A percentile compares a stretch with the other conserved stretches of the same genome.
Evolutionary conservation across 2,888 invertebrate species (phyloP).

Genomic region (Deilephila porcellus): DNA sequence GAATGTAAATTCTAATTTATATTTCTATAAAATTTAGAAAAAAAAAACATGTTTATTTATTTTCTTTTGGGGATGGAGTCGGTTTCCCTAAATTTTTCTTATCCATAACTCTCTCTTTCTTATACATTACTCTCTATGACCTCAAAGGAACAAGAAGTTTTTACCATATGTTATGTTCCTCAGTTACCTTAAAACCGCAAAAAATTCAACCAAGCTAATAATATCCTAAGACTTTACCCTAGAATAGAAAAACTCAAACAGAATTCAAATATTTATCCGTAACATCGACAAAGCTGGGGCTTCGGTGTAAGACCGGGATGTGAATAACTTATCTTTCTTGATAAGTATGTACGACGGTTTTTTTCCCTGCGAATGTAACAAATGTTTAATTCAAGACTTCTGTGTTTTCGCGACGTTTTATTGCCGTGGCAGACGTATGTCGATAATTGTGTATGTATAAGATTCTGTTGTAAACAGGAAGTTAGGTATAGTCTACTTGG

Average conservation of each 20-base stretch:
- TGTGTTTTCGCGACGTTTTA: neutral
- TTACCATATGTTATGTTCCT: neutral
- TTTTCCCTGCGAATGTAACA: neutral
- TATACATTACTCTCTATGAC: too few species aligned
- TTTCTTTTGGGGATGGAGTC: too few species aligned
- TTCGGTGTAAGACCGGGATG: conserved; percentile 1
- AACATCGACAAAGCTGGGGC: neutral
- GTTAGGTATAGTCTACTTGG: too few species aligned
- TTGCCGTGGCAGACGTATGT: neutral
- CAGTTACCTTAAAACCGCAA: neutral
- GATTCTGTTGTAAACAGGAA: too few species aligned
- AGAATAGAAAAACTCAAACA: conserved; percentile 14
- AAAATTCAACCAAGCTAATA: neutral
- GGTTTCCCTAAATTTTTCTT: too few species aligned
- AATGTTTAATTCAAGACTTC: conserved; percentile 24
- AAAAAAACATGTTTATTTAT: too few species aligned
- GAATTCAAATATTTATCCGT: conserved; percentile 25
- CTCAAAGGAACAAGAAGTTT: too few species aligned
- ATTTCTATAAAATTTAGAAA: too few species aligned
- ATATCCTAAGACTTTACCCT: neutral
- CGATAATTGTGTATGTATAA: neutral
- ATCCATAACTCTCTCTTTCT: too few species aligned
- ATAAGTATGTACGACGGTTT: conserved; percentile 18
- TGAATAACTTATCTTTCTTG: conserved; percentile 26
- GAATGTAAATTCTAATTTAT: too few species aligned